Evolutionary conservation across 2,888 invertebrate genomes (phyloP), one percentile per base, ranked within the genome.

Genomic region (Acleris sparsana): DNA sequence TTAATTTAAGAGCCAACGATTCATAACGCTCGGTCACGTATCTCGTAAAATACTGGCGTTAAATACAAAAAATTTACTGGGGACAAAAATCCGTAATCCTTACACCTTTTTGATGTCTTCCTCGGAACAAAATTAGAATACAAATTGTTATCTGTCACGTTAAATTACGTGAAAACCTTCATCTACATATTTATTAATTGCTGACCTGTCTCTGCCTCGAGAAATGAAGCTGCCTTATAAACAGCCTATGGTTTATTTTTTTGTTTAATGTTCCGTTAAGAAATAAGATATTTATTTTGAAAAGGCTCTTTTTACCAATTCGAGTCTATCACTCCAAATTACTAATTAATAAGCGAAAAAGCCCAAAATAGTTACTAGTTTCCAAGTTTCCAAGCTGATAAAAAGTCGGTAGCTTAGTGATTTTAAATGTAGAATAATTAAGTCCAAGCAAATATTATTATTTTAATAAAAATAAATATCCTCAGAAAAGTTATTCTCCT

Each of bases 131-230:
- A 82, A 88, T 88, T 88, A 83, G 81, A 85, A 87, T 88, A 86
- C 76, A 82, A 87, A 88, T 86, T 82, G 85, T 82, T 83, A 80
- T 82, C 75, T 83, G 84, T 80, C 79, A 78, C 75, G 83, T 83
- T 87, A 80, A 89, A 89, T 87, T 82, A 87, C 78, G 84, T 81
- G 83, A 82, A 84, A 77, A 82, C 80, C 75, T 79, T 73, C 80
- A 84, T 87, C 80, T 87, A 80, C 85, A 88, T 89, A 88, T 88
- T 89, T 84, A 88, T 87, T 81, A 84, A 78, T 84, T 80, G 80
- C 69, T 78, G 82, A 80, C 80, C 80, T 77, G 74, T 49, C 55
- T 63, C 68, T 63, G 48, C 48, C 33, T 58, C 52, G 56, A 51
- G 56, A 22, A 44, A 59, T 43, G 17, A 59, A 53, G 44, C 39